Conservation (phyloP, 2,797 vertebrate genomes). For the Triplophysa yarkandensis region DNA sequence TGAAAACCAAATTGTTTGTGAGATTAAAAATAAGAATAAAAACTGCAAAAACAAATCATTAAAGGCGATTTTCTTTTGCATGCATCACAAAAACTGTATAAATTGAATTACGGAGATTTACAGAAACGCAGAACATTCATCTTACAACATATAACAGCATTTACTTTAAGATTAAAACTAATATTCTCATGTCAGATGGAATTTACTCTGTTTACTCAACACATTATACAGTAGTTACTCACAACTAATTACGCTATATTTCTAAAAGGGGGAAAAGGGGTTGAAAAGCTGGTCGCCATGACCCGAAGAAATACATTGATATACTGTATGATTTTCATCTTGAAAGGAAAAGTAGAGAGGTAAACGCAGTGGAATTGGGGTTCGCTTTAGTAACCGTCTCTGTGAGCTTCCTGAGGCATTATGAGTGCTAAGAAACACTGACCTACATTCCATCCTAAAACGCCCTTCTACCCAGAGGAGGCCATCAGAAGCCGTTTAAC, state of each 20-base stretch:
- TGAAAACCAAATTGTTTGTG: no score
- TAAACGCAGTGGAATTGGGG: slow-evolving; percentile 3
- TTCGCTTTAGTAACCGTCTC: slow-evolving; percentile 26
- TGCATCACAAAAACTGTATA: not conserved
- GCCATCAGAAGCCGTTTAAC: not conserved
- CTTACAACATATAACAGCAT: not conserved
- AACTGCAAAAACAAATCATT: no score
- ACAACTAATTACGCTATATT: slow-evolving; percentile 14
- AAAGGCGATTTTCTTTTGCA: no score
- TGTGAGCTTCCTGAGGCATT: slow-evolving; percentile 20
- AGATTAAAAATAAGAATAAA: no score
- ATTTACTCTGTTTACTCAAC: slow-evolving; percentile 33
- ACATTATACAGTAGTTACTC: slow-evolving; percentile 30
- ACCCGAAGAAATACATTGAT: not conserved
- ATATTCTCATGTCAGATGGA: slow-evolving; percentile 9
- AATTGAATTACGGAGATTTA: not conserved
- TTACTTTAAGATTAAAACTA: slow-evolving; percentile 6
- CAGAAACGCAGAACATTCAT: not conserved
- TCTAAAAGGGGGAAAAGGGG: slow-evolving; percentile 2
- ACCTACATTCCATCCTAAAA: slow-evolving; percentile 31
- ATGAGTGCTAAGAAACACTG: slow-evolving; percentile 27
- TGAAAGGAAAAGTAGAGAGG: not conserved
- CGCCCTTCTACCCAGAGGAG: slow-evolving; percentile 1
- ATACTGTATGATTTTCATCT: not conserved
- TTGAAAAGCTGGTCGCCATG: not conserved